A percentile compares a stretch with the other conserved stretches of the same genome.
Conservation (phyloP, 2,113 vertebrate species). For the Semicossyphus pulcher region DNA sequence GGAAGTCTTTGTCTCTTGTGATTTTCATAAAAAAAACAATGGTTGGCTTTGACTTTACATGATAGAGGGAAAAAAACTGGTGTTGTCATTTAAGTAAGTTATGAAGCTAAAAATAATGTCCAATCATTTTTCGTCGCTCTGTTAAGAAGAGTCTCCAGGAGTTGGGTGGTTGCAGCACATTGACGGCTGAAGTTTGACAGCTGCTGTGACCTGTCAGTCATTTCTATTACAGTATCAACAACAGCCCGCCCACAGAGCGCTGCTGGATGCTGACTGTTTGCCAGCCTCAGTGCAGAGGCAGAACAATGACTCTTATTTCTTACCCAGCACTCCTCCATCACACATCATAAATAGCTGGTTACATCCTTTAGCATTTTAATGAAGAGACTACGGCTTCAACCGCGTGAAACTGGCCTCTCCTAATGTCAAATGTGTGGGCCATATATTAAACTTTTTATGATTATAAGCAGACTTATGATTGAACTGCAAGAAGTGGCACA, state of each 20-base stretch:
- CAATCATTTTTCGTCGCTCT: conserved; percentile 21
- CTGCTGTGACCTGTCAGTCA: conserved; percentile 70
- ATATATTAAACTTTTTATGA: no score
- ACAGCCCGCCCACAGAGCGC: conserved; percentile 60
- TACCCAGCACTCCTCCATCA: conserved; percentile 34
- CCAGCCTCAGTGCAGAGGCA: conserved; percentile 54
- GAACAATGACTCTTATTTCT: conserved; percentile 57
- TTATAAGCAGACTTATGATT: no score
- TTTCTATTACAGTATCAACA: conserved; percentile 71
- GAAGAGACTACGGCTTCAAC: neutral
- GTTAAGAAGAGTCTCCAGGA: conserved; percentile 19
- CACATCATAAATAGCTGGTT: conserved; percentile 9
- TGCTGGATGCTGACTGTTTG: conserved; percentile 67
- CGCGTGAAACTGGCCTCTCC: no score
- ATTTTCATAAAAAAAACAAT: no score
- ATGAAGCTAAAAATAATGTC: conserved; percentile 31
- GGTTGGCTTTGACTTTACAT: neutral
- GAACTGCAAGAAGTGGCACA: no score
- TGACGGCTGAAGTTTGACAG: conserved; percentile 61
- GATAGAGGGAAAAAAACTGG: neutral
- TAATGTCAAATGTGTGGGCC: no score
- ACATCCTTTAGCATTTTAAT: conserved; percentile 1
- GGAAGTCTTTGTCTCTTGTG: no score
- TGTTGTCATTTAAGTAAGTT: conserved; percentile 4
- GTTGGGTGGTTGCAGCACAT: conserved; percentile 16